Percentiles rank a stretch among this genome's conserved stretches.
phyloP scores from a whole-genome alignment of 2,888 invertebrate genomes.

The Drosophila robusta region DNA sequence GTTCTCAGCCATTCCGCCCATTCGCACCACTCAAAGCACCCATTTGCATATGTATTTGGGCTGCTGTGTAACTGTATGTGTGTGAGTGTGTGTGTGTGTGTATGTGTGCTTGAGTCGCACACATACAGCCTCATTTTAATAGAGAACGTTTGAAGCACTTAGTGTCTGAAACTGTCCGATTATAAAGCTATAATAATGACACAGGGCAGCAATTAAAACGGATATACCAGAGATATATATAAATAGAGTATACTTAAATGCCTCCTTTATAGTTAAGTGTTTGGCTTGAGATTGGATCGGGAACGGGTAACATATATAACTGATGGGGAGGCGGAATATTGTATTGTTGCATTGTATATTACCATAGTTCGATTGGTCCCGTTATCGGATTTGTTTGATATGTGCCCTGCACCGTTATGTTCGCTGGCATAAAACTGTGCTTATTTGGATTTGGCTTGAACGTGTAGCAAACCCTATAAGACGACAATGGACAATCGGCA shows the following conservation, averaged over 20 bases:
- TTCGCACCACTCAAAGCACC: slow-evolving; percentile 13
- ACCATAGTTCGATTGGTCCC: slow-evolving; percentile 84
- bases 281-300: neutral
- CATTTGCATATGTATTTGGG: slow-evolving; percentile 21
- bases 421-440: slow-evolving; percentile 83
- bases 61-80: slow-evolving; percentile 1
- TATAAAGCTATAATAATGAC: slow-evolving; percentile 1
- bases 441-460: slow-evolving; percentile 84
- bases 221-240: neutral
- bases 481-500: slow-evolving; percentile 54
- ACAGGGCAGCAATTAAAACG: neutral
- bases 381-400: slow-evolving; percentile 83
- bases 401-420: slow-evolving; percentile 83
- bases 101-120: neutral
- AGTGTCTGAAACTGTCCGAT: neutral
- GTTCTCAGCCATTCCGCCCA: slow-evolving; percentile 9
- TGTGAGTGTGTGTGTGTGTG: no score
- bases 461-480: slow-evolving; percentile 84
- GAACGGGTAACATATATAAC: no score
- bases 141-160: slow-evolving; percentile 1
- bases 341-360: slow-evolving; percentile 52
- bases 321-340: slow-evolving; percentile 8
- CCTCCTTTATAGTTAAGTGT: neutral
- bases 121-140: slow-evolving; percentile 16
- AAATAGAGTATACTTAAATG: neutral